Conservation (phyloP, 2,113 vertebrate genomes). For the Stomatorhinus ivindoensis region DNA sequence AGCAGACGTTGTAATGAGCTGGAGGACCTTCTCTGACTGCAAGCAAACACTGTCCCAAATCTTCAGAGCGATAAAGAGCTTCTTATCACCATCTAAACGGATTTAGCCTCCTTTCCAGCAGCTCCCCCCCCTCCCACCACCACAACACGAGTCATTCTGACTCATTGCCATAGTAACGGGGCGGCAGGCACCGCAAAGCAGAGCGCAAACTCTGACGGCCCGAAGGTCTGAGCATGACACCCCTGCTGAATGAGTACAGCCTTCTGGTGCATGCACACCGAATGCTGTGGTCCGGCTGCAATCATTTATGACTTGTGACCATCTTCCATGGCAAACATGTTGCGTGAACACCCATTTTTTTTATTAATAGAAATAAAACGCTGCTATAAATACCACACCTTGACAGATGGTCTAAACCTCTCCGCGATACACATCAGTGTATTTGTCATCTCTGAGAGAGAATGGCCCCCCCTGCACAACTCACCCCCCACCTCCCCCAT, state of each 20-base stretch:
- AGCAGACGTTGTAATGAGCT: background rate
- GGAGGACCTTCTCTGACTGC: slow-evolving; percentile 3
- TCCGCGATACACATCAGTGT: background rate
- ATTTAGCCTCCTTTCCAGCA: background rate
- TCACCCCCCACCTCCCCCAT: background rate
- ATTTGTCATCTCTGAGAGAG: background rate
- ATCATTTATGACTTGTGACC: background rate
- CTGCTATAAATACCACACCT: background rate
- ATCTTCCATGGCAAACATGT: background rate
- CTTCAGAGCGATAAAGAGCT: background rate
- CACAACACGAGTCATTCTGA: background rate
- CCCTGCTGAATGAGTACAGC: background rate
- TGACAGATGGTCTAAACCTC: background rate
- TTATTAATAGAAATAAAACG: background rate
- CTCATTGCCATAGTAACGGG: background rate
- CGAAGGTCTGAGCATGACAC: background rate
- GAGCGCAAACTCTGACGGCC: background rate
- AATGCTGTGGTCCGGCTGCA: background rate
- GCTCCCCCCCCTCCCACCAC: background rate
- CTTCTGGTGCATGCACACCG: background rate
- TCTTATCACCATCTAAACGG: background rate
- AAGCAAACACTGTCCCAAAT: background rate
- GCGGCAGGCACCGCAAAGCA: background rate
- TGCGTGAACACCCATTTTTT: background rate
- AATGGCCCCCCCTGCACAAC: background rate